Conservation (phyloP, 2,113 vertebrate species). For the Chaetura pelagica region DNA sequence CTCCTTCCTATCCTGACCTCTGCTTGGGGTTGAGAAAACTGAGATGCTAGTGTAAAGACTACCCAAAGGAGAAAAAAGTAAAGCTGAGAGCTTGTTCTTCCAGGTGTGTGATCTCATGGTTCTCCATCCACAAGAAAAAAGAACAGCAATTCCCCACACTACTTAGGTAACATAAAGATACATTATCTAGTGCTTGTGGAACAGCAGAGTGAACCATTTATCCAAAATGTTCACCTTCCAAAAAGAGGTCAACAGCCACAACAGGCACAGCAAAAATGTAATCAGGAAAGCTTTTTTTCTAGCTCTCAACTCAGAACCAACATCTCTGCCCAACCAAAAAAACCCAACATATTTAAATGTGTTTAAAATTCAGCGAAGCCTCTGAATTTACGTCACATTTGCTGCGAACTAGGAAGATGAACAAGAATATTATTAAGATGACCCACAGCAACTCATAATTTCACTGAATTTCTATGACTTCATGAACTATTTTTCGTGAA, state of each 20-base stretch:
- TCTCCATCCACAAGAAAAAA: neutral
- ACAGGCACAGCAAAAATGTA: neutral
- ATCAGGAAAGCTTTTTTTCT: neutral
- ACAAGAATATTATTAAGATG: constrained; percentile 1
- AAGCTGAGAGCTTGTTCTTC: neutral
- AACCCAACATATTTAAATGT: neutral
- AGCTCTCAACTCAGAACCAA: neutral
- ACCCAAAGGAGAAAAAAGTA: neutral
- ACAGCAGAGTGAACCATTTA: neutral
- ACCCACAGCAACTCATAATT: neutral
- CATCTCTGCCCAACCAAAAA: neutral
- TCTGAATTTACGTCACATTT: neutral
- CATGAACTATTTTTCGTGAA: neutral
- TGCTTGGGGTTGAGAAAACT: neutral
- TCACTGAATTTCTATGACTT: neutral
- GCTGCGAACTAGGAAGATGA: neutral
- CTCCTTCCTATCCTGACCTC: neutral
- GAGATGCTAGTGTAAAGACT: neutral
- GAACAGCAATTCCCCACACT: neutral
- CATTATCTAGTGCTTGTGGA: neutral
- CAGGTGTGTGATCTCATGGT: neutral
- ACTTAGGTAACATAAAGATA: neutral
- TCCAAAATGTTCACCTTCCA: neutral
- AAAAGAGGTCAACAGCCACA: neutral
- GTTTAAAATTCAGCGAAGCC: neutral